Conservation (phyloP, 2,113 vertebrate genomes). For the Mus pahari region DNA sequence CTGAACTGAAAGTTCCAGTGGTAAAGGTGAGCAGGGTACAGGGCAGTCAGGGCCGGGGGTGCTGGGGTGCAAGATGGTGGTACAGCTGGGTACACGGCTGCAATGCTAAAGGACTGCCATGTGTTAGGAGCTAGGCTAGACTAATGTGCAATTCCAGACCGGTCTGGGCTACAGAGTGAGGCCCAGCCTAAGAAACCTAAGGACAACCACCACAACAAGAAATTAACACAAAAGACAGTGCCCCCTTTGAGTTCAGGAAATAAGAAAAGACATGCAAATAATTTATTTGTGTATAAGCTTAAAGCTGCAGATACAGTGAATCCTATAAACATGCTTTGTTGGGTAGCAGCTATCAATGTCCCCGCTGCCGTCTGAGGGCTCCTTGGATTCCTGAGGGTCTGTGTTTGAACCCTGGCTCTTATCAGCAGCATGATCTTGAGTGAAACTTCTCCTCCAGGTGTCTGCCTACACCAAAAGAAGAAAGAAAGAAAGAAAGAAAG, state of each 20-base stretch:
- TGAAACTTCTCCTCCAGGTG: background rate
- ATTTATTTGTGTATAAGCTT: background rate
- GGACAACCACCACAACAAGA: background rate
- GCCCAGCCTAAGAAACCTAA: background rate
- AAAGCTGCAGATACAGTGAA: background rate
- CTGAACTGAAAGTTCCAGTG: background rate
- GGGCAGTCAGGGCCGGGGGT: background rate
- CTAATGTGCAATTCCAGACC: background rate
- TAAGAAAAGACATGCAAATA: slow-evolving; percentile 10
- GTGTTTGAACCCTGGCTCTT: background rate
- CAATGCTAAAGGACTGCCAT: background rate
- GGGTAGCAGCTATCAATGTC: background rate
- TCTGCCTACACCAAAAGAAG: background rate
- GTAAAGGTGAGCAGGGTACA: background rate
- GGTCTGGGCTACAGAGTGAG: background rate
- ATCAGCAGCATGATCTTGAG: background rate
- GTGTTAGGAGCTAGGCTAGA: background rate
- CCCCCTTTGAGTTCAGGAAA: slow-evolving; percentile 31
- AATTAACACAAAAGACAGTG: background rate
- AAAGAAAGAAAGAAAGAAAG: fast-evolving
- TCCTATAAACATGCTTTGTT: background rate
- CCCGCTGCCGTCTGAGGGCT: background rate
- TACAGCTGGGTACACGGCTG: background rate
- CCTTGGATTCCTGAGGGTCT: background rate
- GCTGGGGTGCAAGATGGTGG: background rate